phyloP scores from a whole-genome alignment of 2,888 invertebrate species.

The Drosophila birchii region DNA sequence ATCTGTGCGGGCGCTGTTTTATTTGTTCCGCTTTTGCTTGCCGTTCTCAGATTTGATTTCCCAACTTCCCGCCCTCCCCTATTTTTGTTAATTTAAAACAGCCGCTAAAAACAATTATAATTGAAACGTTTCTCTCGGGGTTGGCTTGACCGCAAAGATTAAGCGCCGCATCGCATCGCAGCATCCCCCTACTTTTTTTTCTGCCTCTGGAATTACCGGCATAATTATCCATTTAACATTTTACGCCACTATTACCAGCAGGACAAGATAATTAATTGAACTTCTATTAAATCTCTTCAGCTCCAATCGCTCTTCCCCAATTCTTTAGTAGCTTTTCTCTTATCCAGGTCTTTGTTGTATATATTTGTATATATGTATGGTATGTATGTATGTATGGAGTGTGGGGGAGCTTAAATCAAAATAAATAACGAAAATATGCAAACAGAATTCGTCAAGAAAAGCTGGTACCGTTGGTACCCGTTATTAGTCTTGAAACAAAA shows the following conservation, averaged over 20 bases:
- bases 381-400: neutral
- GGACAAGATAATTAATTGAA: slow-evolving; percentile 77
- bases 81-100: slow-evolving; percentile 61
- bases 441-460: no score
- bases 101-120: slow-evolving; percentile 69
- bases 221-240: slow-evolving; percentile 76
- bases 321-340: neutral
- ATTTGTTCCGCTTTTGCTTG: slow-evolving; percentile 46
- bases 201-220: slow-evolving; percentile 66
- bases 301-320: slow-evolving; percentile 11
- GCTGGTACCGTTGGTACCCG: no score
- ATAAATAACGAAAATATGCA: neutral
- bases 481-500: no score
- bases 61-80: slow-evolving; percentile 49
- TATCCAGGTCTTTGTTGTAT: neutral
- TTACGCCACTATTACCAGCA: slow-evolving; percentile 68
- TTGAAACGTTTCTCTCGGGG: slow-evolving; percentile 47
- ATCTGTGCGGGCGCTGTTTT: slow-evolving; percentile 68
- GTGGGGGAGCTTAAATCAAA: neutral
- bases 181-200: slow-evolving; percentile 23
- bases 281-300: slow-evolving; percentile 58
- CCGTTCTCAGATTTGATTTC: neutral
- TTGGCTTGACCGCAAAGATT: slow-evolving; percentile 16
- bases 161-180: slow-evolving; percentile 24
- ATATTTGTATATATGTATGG: neutral